phyloP scores from a whole-genome alignment of 2,113 vertebrate genomes.

The Eurypyga helias region DNA sequence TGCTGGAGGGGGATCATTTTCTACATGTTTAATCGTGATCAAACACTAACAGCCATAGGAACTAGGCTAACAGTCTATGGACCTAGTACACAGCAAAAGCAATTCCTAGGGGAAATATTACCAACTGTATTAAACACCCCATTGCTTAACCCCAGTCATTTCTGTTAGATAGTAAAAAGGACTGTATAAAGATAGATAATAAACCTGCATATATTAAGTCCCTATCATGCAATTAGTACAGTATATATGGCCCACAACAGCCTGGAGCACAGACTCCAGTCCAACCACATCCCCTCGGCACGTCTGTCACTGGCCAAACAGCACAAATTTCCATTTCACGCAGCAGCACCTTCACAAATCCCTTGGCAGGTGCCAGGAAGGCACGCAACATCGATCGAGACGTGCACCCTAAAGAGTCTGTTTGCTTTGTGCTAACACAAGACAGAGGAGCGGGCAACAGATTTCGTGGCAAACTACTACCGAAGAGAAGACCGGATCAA shows the following conservation, averaged over 20 bases:
- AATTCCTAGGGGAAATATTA: background rate
- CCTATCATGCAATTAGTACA: background rate
- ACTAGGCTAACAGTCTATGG: background rate
- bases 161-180: background rate
- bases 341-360: background rate
- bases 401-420: background rate
- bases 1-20: background rate
- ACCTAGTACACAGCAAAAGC: background rate
- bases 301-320: background rate
- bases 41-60: background rate
- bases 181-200: background rate
- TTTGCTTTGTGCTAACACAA: background rate
- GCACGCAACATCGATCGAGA: background rate
- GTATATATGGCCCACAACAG: background rate
- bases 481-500: background rate
- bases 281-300: background rate
- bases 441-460: background rate
- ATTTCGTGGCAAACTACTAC: background rate
- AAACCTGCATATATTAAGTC: background rate
- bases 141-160: background rate
- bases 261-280: background rate
- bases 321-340: background rate
- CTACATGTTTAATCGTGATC: background rate
- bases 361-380: background rate
- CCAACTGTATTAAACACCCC: background rate